phyloP scores from a whole-genome alignment of 2,888 invertebrate genomes.

The Oligia strigilis region DNA sequence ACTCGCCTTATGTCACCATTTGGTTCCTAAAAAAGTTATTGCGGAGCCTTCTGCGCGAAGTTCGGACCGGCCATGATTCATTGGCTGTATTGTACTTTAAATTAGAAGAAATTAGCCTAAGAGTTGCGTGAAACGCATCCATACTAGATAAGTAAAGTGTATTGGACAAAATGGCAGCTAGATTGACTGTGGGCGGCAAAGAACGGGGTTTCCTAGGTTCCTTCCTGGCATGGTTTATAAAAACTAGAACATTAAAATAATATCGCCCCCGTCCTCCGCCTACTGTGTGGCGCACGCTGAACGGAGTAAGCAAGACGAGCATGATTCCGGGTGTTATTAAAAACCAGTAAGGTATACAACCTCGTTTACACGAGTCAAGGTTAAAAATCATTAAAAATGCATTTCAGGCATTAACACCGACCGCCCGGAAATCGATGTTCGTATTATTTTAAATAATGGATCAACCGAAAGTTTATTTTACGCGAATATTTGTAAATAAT shows the following conservation, averaged over 20 bases:
- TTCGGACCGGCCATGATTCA: neutral
- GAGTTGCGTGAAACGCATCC: slow-evolving; percentile 34
- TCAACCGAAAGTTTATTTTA: slow-evolving; percentile 34
- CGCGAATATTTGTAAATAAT: slow-evolving; percentile 54
- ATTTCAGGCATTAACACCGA: slow-evolving; percentile 28
- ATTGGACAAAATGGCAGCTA: slow-evolving; percentile 21
- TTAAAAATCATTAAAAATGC: slow-evolving; percentile 28
- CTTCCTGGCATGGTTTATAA: slow-evolving; percentile 13
- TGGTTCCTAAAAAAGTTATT: neutral
- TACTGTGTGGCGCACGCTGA: slow-evolving; percentile 10
- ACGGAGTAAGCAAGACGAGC: slow-evolving; percentile 19
- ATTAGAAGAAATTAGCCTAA: slow-evolving; percentile 7
- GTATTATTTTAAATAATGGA: slow-evolving; percentile 29
- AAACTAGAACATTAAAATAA: slow-evolving; percentile 12
- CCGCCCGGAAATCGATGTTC: slow-evolving; percentile 26
- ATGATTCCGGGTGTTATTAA: slow-evolving; percentile 24
- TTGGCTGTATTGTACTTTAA: neutral
- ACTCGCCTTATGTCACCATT: neutral
- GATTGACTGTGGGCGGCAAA: neutral
- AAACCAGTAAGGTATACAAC: slow-evolving; percentile 3
- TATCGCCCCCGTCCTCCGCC: neutral
- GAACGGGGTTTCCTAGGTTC: neutral
- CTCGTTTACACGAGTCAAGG: slow-evolving; percentile 37
- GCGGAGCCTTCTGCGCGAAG: neutral
- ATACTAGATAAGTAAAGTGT: slow-evolving; percentile 4